A percentile compares a stretch with the other conserved stretches of the same genome.
These are phyloP conservation scores for Oreochromis spilurus DNA, from an alignment of 2,113 vertebrate genomes.

Conservation along the genomic window DNA sequence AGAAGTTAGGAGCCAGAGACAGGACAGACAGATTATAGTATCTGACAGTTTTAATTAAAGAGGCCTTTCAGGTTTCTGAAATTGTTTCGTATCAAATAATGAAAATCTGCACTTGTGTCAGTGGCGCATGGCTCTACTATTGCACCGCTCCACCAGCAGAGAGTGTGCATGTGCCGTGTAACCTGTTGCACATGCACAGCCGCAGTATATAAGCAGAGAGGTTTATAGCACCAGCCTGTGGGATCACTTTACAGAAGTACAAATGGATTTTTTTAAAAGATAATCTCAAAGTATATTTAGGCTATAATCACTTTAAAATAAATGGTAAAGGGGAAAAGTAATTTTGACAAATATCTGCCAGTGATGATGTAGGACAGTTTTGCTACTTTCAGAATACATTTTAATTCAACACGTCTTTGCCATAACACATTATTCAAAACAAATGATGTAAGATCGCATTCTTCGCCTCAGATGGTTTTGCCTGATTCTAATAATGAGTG, in stretches of 20 bases:
- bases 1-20: not conserved
- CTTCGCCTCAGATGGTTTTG: not conserved
- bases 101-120: not conserved
- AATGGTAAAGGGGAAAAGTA: not conserved
- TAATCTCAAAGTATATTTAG: not conserved
- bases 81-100: not conserved
- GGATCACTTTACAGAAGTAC: not conserved
- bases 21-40: not conserved
- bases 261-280: not conserved
- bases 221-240: not conserved
- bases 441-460: not conserved
- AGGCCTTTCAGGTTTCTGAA: not conserved
- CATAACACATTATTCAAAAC: not conserved
- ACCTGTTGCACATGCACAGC: not conserved
- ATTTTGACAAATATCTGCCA: not conserved
- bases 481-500: not conserved
- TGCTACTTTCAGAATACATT: not conserved
- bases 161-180: not conserved
- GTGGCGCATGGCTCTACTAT: not conserved
- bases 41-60: not conserved
- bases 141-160: conserved; percentile 29
- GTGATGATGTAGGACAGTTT: not conserved
- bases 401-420: not conserved
- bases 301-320: not conserved
- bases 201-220: not conserved